Evolutionary conservation across 2,113 vertebrate genomes (phyloP).

Genomic region (Eolophus roseicapilla): DNA sequence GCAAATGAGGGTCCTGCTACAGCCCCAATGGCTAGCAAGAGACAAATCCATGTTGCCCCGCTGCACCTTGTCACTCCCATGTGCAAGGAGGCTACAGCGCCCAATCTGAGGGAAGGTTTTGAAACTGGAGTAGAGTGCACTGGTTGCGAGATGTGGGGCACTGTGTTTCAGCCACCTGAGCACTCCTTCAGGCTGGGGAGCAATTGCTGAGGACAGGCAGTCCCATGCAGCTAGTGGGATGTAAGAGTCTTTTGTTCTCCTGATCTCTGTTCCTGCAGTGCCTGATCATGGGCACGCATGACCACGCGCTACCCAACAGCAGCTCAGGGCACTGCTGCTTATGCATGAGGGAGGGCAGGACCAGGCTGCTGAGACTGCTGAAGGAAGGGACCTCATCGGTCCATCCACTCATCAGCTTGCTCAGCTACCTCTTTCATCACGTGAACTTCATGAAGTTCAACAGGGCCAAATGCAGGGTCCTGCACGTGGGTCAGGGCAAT

Average conservation of each 20-base stretch:
- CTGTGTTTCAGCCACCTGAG: not conserved
- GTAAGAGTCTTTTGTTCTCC: not conserved
- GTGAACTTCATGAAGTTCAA: not conserved
- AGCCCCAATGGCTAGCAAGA: too few species aligned
- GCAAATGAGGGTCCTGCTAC: not conserved
- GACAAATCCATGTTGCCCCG: not conserved
- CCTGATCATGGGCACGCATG: too few species aligned
- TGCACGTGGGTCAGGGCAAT: too few species aligned
- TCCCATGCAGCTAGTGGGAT: fast-evolving
- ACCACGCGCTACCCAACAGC: too few species aligned
- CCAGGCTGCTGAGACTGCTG: not conserved
- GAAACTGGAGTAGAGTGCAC: not conserved
- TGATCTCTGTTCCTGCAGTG: not conserved
- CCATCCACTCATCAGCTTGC: fast-evolving
- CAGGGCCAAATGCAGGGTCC: not conserved
- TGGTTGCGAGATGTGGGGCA: not conserved
- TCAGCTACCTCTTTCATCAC: not conserved
- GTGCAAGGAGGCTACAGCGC: not conserved
- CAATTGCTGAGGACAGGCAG: not conserved
- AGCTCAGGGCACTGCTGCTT: not conserved
- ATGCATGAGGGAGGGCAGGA: not conserved
- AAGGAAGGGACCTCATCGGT: not conserved
- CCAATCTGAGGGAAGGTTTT: fast-evolving
- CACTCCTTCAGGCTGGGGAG: not conserved
- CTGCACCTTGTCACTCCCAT: not conserved